A percentile compares a stretch with the other conserved stretches of the same genome.
Evolutionary conservation across 2,797 vertebrate species (phyloP).

Genomic region (Psittacula derbiana): DNA sequence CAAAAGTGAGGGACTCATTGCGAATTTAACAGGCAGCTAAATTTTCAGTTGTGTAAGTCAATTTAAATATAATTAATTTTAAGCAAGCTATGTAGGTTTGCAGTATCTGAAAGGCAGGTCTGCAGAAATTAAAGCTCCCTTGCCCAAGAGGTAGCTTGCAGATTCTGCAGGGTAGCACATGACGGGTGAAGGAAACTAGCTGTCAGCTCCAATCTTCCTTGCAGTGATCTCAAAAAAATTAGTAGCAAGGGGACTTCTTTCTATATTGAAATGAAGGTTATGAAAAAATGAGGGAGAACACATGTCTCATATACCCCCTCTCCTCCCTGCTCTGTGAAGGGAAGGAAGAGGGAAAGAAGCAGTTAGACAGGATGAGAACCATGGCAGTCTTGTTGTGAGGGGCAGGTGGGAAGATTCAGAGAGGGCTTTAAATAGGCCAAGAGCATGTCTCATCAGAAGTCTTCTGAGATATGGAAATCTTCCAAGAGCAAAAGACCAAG

Average conservation of each 20-base stretch:
- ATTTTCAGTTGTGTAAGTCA: not conserved
- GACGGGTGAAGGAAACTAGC: not conserved
- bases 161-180: not conserved
- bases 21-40: not conserved
- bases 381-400: not conserved
- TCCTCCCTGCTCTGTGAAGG: not conserved
- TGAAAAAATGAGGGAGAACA: not conserved
- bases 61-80: constrained; percentile 10
- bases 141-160: not conserved
- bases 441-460: not conserved
- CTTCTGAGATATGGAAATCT: not conserved
- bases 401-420: not conserved
- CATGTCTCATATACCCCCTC: accelerated
- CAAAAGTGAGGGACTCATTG: not conserved
- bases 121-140: not conserved
- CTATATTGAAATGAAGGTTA: not conserved
- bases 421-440: not conserved
- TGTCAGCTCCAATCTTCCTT: accelerated
- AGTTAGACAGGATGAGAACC: not conserved
- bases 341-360: not conserved
- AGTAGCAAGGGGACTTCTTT: not conserved
- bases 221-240: not conserved
- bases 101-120: not conserved
- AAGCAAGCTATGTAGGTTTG: not conserved
- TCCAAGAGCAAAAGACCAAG: not conserved